Evolutionary conservation across 1,140 invertebrate species (phyloP), one percentile per base, ranked within the genome.

Genomic region (Arctopsyche grandis): DNA sequence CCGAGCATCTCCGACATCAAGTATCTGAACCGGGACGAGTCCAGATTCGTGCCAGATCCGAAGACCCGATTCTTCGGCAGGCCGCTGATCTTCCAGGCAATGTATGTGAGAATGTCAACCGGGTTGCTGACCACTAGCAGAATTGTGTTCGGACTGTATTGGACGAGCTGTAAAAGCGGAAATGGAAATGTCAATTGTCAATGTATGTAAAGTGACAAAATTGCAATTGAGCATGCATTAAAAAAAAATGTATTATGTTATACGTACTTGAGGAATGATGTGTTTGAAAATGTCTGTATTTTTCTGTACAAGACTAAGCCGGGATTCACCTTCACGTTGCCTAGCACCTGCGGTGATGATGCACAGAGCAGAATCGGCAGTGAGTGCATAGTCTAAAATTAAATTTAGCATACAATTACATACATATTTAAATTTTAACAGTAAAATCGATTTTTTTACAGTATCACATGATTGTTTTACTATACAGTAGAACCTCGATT

Each of bases 11-110:
- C 93, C 0, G 94, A 95, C 66, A 98, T 89, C 16, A 97, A 87
- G 87, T 96, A 97, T n/a, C 95, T 91, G 88, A 98, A 97, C 56
- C 96, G 89, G 0, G 95, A 94, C 0, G 96, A 96, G 86, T 98
- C 96, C 56, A 98, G 88, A 87, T 97, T 97, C 5, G 96, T 97
- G 19, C 96, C 96, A 52, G 95, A 96, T 19, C 96, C 96, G 83
- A 98, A 94, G 9, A 98, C 94, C 46, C 93, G 91, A 84, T 96
- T 91, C 84, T 93, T 93, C 12, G 96, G 96, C 79, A 98, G 87
- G 1, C 96, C 96, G 79, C 95, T 96, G 29, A 97, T 84, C 85
- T 96, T 97, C 96, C 96, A 98, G 1, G 96, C 93, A n/a, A 97
- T 94, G 84, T 97, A 97, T 5, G 96, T 97, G 78, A 98, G 86